Base-by-base conservation (phyloP, 2,113 vertebrate species). In the Uria aalge region DNA sequence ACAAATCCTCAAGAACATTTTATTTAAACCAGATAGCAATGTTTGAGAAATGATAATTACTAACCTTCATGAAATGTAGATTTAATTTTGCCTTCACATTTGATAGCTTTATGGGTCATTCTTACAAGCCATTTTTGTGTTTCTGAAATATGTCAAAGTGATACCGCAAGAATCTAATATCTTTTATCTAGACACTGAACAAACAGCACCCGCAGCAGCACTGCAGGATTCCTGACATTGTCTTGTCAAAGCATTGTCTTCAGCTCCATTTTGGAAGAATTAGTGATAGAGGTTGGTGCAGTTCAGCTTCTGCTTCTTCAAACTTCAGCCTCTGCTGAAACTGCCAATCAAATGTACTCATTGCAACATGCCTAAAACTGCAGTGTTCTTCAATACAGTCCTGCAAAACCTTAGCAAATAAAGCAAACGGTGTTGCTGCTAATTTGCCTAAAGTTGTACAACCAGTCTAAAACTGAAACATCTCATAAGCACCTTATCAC, bases 41-140 rank as follows among this genome's bases (percentile, higher is more conserved):
- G 41, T 79, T 90, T 87, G 80, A 94, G 77, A 94, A 89, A 90
- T 91, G 1, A 87, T 89, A 90, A 97, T 95, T 91, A 78, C 62
- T 84, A 92, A 81, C 48, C 53, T 91, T 85, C 69, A 66, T 69
- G 71, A 91, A 96, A 96, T 62, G 59, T 73, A 85, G 83, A 89
- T 87, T 94, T 91, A 94, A 95, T 87, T 95, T 94, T 91, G 20
- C n/a, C 11, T 72, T 79, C 75, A n/a, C 11, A 34, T 91, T 85
- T 89, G 66, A 92, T 68, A 72, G 52, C 17, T 94, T 95, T 93
- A 75, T 87, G 69, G 20, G 36, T 60, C 74, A 89, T 94, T 89
- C 63, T 45, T 89, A 53, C 38, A 74, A 90, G 7, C 14, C 19
- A 45, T 72, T 94, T 93, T 59, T 86, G 38, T 85, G 63, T 85